A percentile compares a stretch with the other conserved stretches of the same genome.
Evolutionary conservation across 2,888 invertebrate genomes (phyloP).

Genomic region (Hypsopygia costalis): DNA sequence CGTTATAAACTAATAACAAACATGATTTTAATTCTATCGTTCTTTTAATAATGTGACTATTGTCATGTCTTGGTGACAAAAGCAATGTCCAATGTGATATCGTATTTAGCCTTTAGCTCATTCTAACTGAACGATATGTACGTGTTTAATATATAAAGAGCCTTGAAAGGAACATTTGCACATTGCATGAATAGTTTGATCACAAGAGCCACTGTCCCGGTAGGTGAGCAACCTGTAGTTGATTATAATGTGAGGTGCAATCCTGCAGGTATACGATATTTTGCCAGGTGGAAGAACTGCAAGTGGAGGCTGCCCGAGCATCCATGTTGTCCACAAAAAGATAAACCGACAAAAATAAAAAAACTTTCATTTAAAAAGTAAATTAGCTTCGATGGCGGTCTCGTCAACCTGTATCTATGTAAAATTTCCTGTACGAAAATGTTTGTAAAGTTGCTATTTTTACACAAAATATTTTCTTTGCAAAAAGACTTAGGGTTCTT

Average conservation of each 20-base stretch:
- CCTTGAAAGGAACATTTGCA: slow-evolving; percentile 24
- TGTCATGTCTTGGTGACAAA: slow-evolving; percentile 21
- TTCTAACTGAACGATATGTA: slow-evolving; percentile 7
- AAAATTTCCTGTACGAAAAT: slow-evolving; percentile 64
- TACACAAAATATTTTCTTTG: slow-evolving; percentile 65
- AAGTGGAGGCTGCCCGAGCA: slow-evolving; percentile 87
- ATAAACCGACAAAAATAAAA: slow-evolving; percentile 73
- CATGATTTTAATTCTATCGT: slow-evolving; percentile 7
- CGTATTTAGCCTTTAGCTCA: slow-evolving; percentile 3
- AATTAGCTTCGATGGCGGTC: slow-evolving; percentile 66
- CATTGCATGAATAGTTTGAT: slow-evolving; percentile 52
- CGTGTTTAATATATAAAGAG: slow-evolving; percentile 14
- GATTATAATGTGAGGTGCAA: slow-evolving; percentile 79
- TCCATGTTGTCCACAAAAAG: slow-evolving; percentile 83
- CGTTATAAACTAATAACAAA: slow-evolving; percentile 11
- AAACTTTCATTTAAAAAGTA: slow-evolving; percentile 76
- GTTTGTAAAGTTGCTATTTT: slow-evolving; percentile 77
- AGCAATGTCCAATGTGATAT: slow-evolving; percentile 24
- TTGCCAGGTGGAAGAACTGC: slow-evolving; percentile 92
- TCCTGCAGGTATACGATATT: slow-evolving; percentile 89
- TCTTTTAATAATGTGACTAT: slow-evolving; percentile 7
- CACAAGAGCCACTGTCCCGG: slow-evolving; percentile 43
- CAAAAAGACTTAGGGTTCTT: slow-evolving; percentile 54
- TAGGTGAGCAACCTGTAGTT: slow-evolving; percentile 72
- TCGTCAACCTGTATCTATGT: slow-evolving; percentile 61